Base-by-base conservation (phyloP, 2,888 invertebrate species). In the Machimus atricapillus region DNA sequence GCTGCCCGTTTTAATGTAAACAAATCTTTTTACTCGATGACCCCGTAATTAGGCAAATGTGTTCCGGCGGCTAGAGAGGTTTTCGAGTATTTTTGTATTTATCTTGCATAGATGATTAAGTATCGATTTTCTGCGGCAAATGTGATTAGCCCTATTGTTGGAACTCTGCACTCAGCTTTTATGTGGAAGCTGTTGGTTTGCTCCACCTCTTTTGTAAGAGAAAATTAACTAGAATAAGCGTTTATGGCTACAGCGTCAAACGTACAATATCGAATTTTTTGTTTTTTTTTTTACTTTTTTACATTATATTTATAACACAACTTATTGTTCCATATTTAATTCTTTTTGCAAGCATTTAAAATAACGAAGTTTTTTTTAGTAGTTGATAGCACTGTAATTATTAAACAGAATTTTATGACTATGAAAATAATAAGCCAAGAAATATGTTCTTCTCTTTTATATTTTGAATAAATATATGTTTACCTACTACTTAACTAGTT, bases 1-100 rank as follows among this genome's bases (percentile, higher is more conserved):
- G 87, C 66, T 87, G 87, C 37, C 87, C 87, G n/a, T 87, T 87
- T 87, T 87, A 78, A 78, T 40, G 40, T 74, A 81, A 85, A 81
- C 52, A 81, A 52, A 81, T 81, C 81, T 37, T 81, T 79, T 79
- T 81, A 46, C 81, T 34, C 56, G 12, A 52, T 52, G 81, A 31
- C 31, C 31, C 56, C 16, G 46, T 52, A 81, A 81, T 81, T 52
- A 81, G 56, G 27, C 52, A 56, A 81, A 56, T 81, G 46, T 14
- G 56, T 27, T 9, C n/a, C 81, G 34, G 16, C 43, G 46, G 27
- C 56, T 12, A 52, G 27, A 52, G 16, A 27, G n/a, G 52, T 81
- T 12, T 52, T 81, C 52, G 56, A 31, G 52, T 14, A 66, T 66
- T 66, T 66, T 66, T 66, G 66, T 66, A 23, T 66, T 66, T 27